phyloP scores from a whole-genome alignment of 2,797 vertebrate species.

The Sebastes hubbsi region DNA sequence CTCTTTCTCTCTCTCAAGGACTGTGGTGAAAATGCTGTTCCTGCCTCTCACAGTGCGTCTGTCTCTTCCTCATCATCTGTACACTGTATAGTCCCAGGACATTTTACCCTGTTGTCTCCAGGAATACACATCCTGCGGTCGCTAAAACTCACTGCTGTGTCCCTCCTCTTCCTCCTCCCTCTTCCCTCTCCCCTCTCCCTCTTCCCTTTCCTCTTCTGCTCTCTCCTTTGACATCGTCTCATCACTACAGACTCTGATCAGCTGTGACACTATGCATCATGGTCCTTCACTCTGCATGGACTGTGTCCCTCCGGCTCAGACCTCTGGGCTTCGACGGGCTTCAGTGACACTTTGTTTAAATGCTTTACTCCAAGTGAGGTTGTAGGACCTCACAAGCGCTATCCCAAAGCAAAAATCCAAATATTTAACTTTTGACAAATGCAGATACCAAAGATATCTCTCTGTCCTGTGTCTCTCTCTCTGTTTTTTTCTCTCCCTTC shows the following conservation, averaged over 20 bases:
- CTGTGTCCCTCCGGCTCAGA: constrained; percentile 77
- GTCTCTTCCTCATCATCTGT: constrained; percentile 53
- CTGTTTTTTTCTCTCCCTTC: constrained; percentile 79
- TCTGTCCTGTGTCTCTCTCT: constrained; percentile 76
- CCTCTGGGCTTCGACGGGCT: constrained; percentile 68
- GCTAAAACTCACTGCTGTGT: constrained; percentile 60
- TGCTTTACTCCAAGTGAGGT: constrained; percentile 89
- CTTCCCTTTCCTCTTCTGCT: not conserved
- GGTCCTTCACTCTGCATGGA: constrained; percentile 91
- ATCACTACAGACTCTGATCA: constrained; percentile 86
- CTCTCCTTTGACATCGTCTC: constrained; percentile 44
- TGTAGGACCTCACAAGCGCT: constrained; percentile 95
- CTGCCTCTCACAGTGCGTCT: constrained; percentile 48
- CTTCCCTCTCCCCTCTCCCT: not conserved
- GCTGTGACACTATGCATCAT: constrained; percentile 99
- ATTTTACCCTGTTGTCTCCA: constrained; percentile 59
- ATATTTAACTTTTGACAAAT: constrained; percentile 99
- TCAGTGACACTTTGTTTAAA: constrained; percentile 89
- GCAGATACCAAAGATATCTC: constrained; percentile 99
- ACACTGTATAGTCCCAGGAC: constrained; percentile 61
- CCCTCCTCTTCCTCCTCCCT: constrained; percentile 2
- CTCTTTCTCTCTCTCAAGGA: constrained; percentile 41
- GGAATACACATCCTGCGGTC: constrained; percentile 60
- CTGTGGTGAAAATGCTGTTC: constrained; percentile 56
- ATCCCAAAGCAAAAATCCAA: constrained; percentile 99